Percentiles rank a stretch among this genome's conserved stretches.
Evolutionary conservation across 1,140 invertebrate species (phyloP).

Genomic region (Orchestia grillus): DNA sequence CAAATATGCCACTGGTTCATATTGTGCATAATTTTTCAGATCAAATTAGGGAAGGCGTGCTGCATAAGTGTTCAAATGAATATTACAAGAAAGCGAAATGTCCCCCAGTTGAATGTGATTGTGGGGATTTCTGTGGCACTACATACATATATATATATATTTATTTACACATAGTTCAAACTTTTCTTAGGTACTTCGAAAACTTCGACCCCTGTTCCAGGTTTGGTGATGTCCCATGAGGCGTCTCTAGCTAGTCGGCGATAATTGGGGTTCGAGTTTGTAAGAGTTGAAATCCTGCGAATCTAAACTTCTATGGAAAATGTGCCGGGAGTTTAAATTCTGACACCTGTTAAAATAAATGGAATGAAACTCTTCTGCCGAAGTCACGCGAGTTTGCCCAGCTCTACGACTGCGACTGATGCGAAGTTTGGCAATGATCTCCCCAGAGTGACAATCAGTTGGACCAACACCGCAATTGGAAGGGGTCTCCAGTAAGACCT

Average conservation of each 20-base stretch:
- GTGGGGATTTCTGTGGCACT: background rate
- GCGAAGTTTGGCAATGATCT: conserved; percentile 7
- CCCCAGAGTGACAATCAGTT: conserved; percentile 6
- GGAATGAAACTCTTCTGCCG: background rate
- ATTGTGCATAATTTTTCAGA: no score
- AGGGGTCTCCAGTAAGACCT: background rate
- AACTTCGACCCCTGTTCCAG: background rate
- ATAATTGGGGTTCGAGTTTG: background rate
- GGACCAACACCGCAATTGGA: conserved; percentile 7
- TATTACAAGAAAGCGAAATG: background rate
- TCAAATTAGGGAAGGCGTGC: no score
- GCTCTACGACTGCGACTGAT: background rate
- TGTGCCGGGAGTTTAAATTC: background rate
- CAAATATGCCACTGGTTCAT: no score
- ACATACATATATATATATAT: no score
- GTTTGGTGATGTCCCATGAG: background rate
- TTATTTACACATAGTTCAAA: no score
- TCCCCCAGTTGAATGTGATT: background rate
- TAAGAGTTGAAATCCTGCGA: background rate
- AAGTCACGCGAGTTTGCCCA: background rate
- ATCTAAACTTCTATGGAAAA: background rate
- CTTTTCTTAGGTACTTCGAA: background rate
- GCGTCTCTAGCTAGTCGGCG: background rate
- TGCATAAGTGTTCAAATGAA: no score
- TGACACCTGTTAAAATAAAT: background rate